Conservation (phyloP, 1,140 invertebrate genomes). For the Dendrolimus kikuchii region DNA sequence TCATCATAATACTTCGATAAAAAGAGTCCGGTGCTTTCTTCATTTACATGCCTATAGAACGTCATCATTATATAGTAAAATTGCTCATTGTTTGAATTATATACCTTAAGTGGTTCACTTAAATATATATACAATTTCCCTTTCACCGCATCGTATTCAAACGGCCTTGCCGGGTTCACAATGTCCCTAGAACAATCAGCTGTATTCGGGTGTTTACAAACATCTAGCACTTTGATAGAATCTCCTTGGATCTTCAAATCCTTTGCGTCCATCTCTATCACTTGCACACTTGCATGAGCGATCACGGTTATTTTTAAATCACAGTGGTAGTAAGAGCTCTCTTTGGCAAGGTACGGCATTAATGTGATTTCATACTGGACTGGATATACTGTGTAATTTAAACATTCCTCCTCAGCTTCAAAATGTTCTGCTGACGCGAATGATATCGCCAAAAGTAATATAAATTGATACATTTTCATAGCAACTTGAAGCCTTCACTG, state of each 20-base stretch:
- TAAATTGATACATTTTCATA: slow-evolving; percentile 9
- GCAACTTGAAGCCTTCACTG: not conserved
- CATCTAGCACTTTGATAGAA: slow-evolving; percentile 38
- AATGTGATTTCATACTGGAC: slow-evolving; percentile 57
- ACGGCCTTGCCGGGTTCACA: slow-evolving; percentile 39
- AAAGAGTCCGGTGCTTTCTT: slow-evolving; percentile 38
- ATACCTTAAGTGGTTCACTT: slow-evolving; percentile 40
- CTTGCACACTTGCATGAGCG: slow-evolving; percentile 44
- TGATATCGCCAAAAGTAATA: slow-evolving; percentile 23
- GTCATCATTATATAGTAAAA: slow-evolving; percentile 46
- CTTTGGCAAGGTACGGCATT: slow-evolving; percentile 38
- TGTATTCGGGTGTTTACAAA: no score
- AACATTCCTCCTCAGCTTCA: slow-evolving; percentile 51
- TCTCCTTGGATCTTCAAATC: slow-evolving; percentile 41
- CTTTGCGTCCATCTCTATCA: slow-evolving; percentile 53
- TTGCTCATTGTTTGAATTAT: slow-evolving; percentile 16
- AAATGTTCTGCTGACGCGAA: slow-evolving; percentile 28
- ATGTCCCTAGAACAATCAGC: slow-evolving; percentile 25
- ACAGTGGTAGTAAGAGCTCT: slow-evolving; percentile 44
- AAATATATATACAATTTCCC: slow-evolving; percentile 54
- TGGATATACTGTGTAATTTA: slow-evolving; percentile 64
- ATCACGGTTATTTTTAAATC: slow-evolving; percentile 50
- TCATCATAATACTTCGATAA: slow-evolving; percentile 37
- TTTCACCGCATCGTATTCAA: slow-evolving; percentile 35
- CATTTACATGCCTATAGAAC: slow-evolving; percentile 38